Evolutionary conservation across 2,113 vertebrate genomes (phyloP).

Genomic region (Xiphophorus hellerii): DNA sequence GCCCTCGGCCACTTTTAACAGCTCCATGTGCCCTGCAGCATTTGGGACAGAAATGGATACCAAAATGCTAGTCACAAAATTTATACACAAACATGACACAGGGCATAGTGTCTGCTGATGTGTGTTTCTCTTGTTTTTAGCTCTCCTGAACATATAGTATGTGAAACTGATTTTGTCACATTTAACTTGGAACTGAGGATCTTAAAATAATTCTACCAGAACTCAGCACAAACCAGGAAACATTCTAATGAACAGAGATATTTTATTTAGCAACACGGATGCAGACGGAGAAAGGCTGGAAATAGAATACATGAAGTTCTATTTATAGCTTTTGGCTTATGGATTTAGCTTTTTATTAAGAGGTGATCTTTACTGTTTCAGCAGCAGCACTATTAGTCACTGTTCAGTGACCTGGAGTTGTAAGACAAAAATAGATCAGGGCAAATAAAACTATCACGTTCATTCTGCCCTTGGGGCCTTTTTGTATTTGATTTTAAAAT

Average conservation of each 20-base stretch:
- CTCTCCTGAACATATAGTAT: not conserved
- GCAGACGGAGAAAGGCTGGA: not conserved
- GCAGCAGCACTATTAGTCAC: not conserved
- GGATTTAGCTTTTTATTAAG: not conserved
- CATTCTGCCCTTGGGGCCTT: too few species aligned
- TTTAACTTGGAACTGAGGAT: not conserved
- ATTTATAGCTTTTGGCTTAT: not conserved
- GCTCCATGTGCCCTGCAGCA: constrained; percentile 43
- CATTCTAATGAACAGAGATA: too few species aligned
- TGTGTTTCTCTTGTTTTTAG: not conserved
- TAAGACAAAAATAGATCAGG: too few species aligned
- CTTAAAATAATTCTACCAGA: not conserved
- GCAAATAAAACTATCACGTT: too few species aligned
- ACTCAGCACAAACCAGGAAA: too few species aligned
- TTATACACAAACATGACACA: constrained; percentile 32
- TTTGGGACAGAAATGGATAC: constrained; percentile 36
- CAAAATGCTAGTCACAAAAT: constrained; percentile 13
- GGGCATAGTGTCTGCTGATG: constrained; percentile 42
- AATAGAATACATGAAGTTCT: not conserved
- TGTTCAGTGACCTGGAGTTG: not conserved
- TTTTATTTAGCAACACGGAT: not conserved
- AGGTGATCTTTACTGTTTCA: constrained; percentile 4
- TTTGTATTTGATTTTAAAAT: too few species aligned
- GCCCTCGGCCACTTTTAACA: constrained; percentile 67
- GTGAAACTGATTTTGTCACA: not conserved